phyloP scores from a whole-genome alignment of 1,140 invertebrate genomes.

The Laupala kohalensis region DNA sequence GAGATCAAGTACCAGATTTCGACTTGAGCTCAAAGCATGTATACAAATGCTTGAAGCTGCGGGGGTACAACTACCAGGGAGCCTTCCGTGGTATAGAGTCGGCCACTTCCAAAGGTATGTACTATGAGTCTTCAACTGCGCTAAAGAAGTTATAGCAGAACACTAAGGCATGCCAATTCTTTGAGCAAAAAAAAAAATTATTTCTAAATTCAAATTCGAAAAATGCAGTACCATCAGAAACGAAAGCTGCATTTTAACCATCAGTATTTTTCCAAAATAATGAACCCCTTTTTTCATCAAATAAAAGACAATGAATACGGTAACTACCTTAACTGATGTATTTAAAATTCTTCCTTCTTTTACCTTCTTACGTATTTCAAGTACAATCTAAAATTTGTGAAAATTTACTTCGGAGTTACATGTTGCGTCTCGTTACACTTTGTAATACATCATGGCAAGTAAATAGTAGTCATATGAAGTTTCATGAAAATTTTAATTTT shows the following conservation, averaged over 20 bases:
- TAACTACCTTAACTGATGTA: too few relatives aligned
- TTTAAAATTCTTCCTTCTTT: too few relatives aligned
- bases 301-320: background rate
- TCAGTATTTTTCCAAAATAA: background rate
- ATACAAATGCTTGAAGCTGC: slow-evolving; percentile 84
- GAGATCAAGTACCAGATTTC: background rate
- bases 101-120: slow-evolving; percentile 46
- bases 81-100: slow-evolving; percentile 68
- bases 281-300: background rate
- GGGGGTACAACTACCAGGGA: slow-evolving; percentile 88
- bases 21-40: slow-evolving; percentile 57
- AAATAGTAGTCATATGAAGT: too few relatives aligned
- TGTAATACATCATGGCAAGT: too few relatives aligned
- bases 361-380: too few relatives aligned
- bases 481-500: background rate
- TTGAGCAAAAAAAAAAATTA: background rate
- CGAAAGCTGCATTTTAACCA: too few relatives aligned
- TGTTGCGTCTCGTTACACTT: too few relatives aligned
- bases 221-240: background rate
- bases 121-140: background rate
- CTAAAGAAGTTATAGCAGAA: background rate
- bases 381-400: too few relatives aligned
- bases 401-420: too few relatives aligned
- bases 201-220: background rate
- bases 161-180: background rate